Evolutionary conservation across 1,140 invertebrate genomes (phyloP), one percentile per base, ranked within the genome.

Genomic region (Metaphire vulgaris): DNA sequence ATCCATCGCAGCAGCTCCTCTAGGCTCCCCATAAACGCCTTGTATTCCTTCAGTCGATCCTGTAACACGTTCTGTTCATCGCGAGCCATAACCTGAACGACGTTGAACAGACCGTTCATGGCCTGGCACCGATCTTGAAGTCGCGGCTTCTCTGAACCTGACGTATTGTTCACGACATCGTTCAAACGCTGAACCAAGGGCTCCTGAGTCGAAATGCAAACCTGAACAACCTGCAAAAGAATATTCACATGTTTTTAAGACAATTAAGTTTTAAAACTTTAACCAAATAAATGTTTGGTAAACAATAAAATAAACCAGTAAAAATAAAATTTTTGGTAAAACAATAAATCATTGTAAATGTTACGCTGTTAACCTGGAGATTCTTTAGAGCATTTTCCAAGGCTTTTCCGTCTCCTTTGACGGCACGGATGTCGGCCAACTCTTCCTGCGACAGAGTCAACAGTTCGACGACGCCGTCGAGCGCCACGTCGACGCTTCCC

Each of bases 1-100:
- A 99, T 85, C 96, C 96, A 99, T 2, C 94, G 91, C 0, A 98
- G 87, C 1, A 97, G 88, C 83, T 98, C 95, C 85, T 98, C 95
- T 74, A 99, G 92, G 84, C 99, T 96, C 16, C 93, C 93, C 79
- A 93, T 93, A 87, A 97, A 98, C 81, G 89, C 90, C 81, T 97
- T 95, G 72, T 86, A 86, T 80, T 89, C 95, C 81, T 91, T 89
- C 0, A 98, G 88, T 0, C 94, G 92, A 81, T 96, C 94, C 85
- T 98, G 96, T 1, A 99, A 86, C 83, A 97, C 93, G 21, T 92
- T 90, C 82, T 97, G 94, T 32, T 94, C 89, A 83, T 95, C 92
- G 65, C 91, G 90, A 0, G 94, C 92, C 82, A 95, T 94, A 81
- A 94, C 91, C 56, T 96, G 89, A 32, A 98, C 85, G 74, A 92